Evolutionary conservation across 2,888 invertebrate genomes (phyloP), one percentile per base, ranked within the genome.

Genomic region (Nomada fucata): DNA sequence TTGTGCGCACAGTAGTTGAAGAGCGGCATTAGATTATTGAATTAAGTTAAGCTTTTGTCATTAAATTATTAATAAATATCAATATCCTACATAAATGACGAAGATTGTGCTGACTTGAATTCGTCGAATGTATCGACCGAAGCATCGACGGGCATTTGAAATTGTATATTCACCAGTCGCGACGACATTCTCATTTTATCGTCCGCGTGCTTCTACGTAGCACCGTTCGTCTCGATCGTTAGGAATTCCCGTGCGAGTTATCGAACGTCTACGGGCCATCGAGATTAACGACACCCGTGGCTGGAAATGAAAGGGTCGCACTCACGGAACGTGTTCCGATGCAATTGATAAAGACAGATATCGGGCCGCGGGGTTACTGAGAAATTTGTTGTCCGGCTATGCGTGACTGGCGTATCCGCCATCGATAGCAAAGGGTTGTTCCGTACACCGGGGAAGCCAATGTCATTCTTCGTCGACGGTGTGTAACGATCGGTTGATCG

Each of bases 261-360:
- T 47, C 36, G 23, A 61, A 53, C 61, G 53, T 42, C 47, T 44
- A 77, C 20, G 52, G 44, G 42, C 52, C 50, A 52, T 69, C 69
- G 18, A 59, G 69, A 79, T 69, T 59, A 69, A 79, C 64, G 79
- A 79, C 79, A 53, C 26, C 59, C 52, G 36, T 71, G 52, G 42
- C 59, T 36, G 53, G 64, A 60, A 79, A 70, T 67, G 71, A 71
- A 79, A 79, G 80, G 18, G 53, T 60, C 53, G 79, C 11, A 64
- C 18, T 79, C 79, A 79, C 79, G 79, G 52, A 79, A 44, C 63
- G 26, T 20, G 64, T 47, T 13, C 29, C 44, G 15, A 44, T 7
- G 20, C 70, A 64, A 79, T 65, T 79, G 79, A 79, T 79, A 79
- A 79, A 65, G 53, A 36, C 53, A 79, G 79, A 79, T 79, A 79